A percentile compares a stretch with the other conserved stretches of the same genome.
These are phyloP conservation scores for Tetragnatha versicolor DNA, from an alignment of 1,140 invertebrate genomes.

Conservation along the genomic window DNA sequence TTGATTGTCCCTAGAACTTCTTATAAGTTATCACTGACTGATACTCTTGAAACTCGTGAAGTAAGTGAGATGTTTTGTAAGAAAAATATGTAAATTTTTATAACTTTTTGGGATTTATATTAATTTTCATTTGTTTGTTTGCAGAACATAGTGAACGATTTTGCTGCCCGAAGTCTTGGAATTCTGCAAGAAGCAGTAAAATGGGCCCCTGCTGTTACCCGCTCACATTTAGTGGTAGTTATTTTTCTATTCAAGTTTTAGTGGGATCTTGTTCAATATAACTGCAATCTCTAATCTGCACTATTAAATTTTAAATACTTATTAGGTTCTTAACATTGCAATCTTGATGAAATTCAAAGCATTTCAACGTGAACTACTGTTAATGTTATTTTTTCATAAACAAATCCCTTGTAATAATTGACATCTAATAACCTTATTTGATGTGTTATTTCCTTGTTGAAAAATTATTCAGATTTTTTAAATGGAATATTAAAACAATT, in stretches of 20 bases:
- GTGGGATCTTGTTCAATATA: too few relatives aligned
- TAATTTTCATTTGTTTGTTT: conserved; percentile 34
- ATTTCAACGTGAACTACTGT: too few relatives aligned
- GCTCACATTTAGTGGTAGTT: conserved; percentile 94
- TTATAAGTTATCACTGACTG: conserved; percentile 87
- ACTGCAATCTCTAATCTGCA: too few relatives aligned
- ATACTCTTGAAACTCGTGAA: conserved; percentile 89
- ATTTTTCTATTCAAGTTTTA: too few relatives aligned
- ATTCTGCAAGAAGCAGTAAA: conserved; percentile 97
- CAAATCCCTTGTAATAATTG: neutral
- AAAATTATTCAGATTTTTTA: neutral
- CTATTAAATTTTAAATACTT: too few relatives aligned
- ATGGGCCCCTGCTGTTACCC: conserved; percentile 94
- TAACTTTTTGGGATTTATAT: neutral
- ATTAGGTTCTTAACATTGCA: too few relatives aligned
- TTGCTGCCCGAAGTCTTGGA: conserved; percentile 87
- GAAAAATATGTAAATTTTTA: neutral
- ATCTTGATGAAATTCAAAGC: too few relatives aligned
- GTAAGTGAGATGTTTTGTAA: conserved; percentile 67
- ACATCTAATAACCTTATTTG: neutral
- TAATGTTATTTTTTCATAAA: too few relatives aligned
- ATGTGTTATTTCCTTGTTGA: neutral
- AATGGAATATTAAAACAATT: too few relatives aligned
- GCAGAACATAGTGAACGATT: conserved; percentile 77
- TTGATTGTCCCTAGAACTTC: conserved; percentile 83